Evolutionary conservation across 2,113 vertebrate genomes (phyloP).

Genomic region (Tragelaphus scriptus): DNA sequence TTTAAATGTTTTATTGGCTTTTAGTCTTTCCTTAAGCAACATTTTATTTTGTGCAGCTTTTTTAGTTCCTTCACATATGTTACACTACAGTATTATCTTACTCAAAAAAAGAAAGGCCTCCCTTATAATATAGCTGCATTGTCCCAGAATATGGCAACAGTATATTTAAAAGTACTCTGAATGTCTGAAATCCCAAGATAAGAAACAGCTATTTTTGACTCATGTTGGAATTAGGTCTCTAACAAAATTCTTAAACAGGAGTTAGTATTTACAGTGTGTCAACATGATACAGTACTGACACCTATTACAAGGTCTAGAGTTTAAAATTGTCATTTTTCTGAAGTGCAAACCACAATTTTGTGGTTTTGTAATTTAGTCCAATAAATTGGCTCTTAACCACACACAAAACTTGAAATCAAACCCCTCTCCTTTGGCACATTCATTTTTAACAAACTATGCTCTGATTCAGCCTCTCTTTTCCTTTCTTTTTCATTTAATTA

Average conservation of each 20-base stretch:
- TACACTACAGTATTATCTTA: constrained; percentile 6
- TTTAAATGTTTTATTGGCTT: constrained; percentile 36
- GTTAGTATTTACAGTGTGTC: not conserved
- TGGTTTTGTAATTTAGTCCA: not conserved
- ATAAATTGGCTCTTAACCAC: not conserved
- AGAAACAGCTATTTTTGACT: not conserved
- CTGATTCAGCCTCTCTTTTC: not conserved
- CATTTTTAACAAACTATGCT: not conserved
- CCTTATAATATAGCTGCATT: not conserved
- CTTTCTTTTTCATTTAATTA: not conserved
- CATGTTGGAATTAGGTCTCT: not conserved
- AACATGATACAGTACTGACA: not conserved
- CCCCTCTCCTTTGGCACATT: not conserved
- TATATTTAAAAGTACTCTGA: not conserved
- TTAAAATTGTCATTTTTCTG: not conserved
- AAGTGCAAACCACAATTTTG: not conserved
- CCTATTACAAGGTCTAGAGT: not conserved
- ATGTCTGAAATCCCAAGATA: constrained; percentile 44
- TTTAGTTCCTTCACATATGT: constrained; percentile 13
- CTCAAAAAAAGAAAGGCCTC: constrained; percentile 8
- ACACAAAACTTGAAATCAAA: not conserved
- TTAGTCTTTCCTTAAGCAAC: constrained; percentile 38
- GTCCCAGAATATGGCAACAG: not conserved
- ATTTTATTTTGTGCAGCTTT: not conserved
- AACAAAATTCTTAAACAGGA: not conserved